Evolutionary conservation across 30 jellyfish, hydroid and myxozoan species (phyloP).

Genomic region (Aurelia coerulea): DNA sequence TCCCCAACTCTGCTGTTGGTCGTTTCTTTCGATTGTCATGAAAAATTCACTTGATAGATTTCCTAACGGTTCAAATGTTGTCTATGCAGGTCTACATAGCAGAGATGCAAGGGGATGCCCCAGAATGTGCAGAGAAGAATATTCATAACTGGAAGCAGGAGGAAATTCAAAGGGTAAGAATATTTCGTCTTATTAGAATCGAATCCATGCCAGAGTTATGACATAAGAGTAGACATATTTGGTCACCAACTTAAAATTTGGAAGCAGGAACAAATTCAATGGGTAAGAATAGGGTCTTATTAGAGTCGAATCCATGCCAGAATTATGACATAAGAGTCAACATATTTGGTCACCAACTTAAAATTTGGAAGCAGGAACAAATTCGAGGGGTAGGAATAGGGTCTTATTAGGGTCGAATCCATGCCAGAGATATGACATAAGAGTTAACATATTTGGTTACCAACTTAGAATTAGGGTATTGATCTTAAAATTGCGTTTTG

Average conservation of each 20-base stretch:
- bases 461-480: conserved; percentile 2
- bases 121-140: conserved; percentile 85
- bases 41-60: no score
- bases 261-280: conserved; percentile 78
- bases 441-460: neutral
- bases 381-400: conserved; percentile 69
- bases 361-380: conserved; percentile 66
- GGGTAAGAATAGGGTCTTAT: conserved; percentile 29
- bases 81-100: conserved; percentile 81
- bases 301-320: neutral
- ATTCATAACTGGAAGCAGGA: conserved; percentile 87
- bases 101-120: conserved; percentile 83
- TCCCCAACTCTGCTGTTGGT: no score
- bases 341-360: no score
- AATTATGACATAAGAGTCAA: neutral
- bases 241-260: neutral
- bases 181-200: neutral
- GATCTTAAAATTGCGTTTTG: no score
- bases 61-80: no score
- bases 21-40: no score
- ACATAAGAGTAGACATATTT: neutral
- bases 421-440: neutral
- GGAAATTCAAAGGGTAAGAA: conserved; percentile 76
- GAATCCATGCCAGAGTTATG: neutral
- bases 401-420: no score